Conservation (phyloP, 1,140 invertebrate species). For the Leptinotarsa lineolata region DNA sequence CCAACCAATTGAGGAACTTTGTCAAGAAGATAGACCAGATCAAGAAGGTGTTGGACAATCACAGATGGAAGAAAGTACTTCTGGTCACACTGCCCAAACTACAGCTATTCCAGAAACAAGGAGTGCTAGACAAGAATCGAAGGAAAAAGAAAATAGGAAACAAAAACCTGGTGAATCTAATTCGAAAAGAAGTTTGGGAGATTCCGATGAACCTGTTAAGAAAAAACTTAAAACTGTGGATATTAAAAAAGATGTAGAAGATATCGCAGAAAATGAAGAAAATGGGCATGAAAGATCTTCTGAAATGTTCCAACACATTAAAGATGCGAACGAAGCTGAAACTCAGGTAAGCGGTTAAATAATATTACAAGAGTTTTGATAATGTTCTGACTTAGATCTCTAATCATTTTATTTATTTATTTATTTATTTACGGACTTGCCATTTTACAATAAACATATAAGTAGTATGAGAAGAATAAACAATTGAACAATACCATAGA, state of each 20-base stretch:
- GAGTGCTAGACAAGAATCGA: slow-evolving; percentile 47
- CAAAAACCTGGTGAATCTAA: slow-evolving; percentile 59
- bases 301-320: slow-evolving; percentile 85
- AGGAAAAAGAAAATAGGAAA: slow-evolving; percentile 54
- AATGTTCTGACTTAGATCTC: too few species aligned
- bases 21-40: slow-evolving; percentile 57
- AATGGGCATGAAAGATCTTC: slow-evolving; percentile 59
- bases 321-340: slow-evolving; percentile 65
- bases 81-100: slow-evolving; percentile 58
- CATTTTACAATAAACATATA: too few species aligned
- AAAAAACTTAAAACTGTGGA: slow-evolving; percentile 63
- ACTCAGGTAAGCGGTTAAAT: slow-evolving; percentile 30
- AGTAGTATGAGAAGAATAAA: too few species aligned
- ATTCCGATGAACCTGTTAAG: slow-evolving; percentile 55
- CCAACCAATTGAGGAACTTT: slow-evolving; percentile 51
- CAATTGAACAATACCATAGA: too few species aligned
- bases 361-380: too few species aligned
- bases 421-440: too few species aligned
- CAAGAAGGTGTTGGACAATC: slow-evolving; percentile 60
- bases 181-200: slow-evolving; percentile 57
- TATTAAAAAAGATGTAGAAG: slow-evolving; percentile 53
- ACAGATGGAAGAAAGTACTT: slow-evolving; percentile 57
- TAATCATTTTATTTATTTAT: too few species aligned
- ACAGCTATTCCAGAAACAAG: slow-evolving; percentile 47
- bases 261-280: slow-evolving; percentile 59